Conservation (phyloP, 2,113 vertebrate species). For the Synodontis membranacea region DNA sequence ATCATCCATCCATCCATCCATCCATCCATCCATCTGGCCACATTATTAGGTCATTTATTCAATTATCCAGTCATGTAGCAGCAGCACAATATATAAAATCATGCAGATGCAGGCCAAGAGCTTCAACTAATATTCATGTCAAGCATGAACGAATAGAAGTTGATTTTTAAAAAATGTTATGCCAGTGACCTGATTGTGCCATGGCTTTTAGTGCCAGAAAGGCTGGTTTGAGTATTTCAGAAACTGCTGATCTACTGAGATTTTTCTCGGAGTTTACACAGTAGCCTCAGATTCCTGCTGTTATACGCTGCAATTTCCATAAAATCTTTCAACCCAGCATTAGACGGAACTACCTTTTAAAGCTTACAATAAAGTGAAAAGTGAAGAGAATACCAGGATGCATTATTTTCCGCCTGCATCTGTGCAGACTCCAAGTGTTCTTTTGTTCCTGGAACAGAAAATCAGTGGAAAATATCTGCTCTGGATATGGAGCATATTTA, state of each 20-base stretch:
- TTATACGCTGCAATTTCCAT: not conserved
- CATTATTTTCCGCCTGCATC: constrained; percentile 4
- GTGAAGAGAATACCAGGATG: not conserved
- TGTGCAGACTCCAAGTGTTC: not conserved
- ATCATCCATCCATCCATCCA: not conserved
- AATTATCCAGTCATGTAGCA: not conserved
- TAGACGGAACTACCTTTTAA: not conserved
- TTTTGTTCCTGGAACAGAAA: constrained; percentile 24
- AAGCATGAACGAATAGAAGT: not conserved
- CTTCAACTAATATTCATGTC: not conserved
- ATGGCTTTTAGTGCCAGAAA: not conserved
- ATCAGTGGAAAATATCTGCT: constrained; percentile 18
- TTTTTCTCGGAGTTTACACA: not conserved
- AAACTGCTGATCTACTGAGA: not conserved
- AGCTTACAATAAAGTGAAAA: constrained; percentile 11
- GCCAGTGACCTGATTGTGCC: not conserved
- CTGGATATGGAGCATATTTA: constrained; percentile 19
- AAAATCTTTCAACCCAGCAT: not conserved
- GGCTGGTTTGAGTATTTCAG: constrained; percentile 1
- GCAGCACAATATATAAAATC: not conserved
- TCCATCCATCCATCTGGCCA: not conserved
- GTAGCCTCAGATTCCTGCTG: not conserved
- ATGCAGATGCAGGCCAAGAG: not conserved
- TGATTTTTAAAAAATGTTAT: not conserved
- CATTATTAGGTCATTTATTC: not conserved